Evolutionary conservation across 37 sponge, comb jelly and placozoan genomes (phyloP).

Genomic region (Tethya wilhelma): DNA sequence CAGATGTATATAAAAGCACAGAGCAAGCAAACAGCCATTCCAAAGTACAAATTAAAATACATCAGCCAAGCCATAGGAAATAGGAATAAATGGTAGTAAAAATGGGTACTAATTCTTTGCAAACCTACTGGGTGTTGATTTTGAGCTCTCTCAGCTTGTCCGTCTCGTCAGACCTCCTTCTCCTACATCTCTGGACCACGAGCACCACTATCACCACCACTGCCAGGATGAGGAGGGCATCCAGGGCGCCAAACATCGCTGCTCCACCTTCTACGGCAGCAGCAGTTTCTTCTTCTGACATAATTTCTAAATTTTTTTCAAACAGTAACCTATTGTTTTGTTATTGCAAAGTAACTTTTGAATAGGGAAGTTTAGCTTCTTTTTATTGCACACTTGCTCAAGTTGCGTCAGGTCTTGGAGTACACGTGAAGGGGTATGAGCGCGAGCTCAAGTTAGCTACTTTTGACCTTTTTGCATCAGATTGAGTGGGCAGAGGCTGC

Average conservation of each 20-base stretch:
- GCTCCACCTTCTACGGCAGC: background rate
- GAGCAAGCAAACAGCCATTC: no score
- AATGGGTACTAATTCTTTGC: no score
- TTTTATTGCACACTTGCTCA: no score
- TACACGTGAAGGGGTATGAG: no score
- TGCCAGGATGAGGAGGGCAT: constrained; percentile 33
- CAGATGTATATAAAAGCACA: no score
- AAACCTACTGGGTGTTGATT: constrained; percentile 9
- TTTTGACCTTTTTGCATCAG: no score
- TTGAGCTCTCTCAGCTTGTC: background rate
- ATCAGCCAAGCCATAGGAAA: no score
- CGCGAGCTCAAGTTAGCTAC: no score
- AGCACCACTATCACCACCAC: constrained; percentile 44
- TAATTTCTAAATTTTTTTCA: background rate
- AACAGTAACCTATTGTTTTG: background rate
- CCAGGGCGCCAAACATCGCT: constrained; percentile 43
- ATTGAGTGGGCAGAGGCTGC: no score
- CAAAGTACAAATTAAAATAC: background rate
- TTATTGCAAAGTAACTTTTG: background rate
- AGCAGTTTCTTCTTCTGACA: background rate
- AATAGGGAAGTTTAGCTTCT: no score
- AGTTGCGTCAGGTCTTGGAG: no score
- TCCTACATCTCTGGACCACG: constrained; percentile 18
- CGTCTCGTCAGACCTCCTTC: constrained; percentile 29
- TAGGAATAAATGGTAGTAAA: background rate